Percentiles rank a stretch among this genome's conserved stretches.
Evolutionary conservation across 2,113 vertebrate species (phyloP).

Genomic region (Nothocercus nigrocapillus): DNA sequence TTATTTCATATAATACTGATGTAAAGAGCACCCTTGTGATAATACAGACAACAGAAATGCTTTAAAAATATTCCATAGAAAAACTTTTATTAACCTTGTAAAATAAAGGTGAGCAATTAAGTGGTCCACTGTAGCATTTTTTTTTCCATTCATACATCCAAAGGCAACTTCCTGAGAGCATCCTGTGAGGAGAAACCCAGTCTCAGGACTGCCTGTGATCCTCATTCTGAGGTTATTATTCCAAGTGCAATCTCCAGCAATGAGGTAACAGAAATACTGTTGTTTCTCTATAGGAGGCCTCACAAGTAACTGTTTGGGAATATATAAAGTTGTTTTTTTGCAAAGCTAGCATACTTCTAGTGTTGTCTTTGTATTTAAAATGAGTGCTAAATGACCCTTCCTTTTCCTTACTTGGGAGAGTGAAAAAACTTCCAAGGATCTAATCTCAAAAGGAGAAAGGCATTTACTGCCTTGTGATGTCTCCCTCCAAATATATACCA

Average conservation of each 20-base stretch:
- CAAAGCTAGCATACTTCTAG: neutral
- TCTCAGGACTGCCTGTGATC: neutral
- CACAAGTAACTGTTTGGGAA: neutral
- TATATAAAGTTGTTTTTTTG: neutral
- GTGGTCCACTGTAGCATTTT: neutral
- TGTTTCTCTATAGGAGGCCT: neutral
- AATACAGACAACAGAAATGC: neutral
- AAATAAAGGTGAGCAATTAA: neutral
- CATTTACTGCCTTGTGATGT: neutral
- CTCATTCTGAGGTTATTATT: slow-evolving; percentile 22
- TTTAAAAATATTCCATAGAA: neutral
- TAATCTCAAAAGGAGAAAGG: neutral
- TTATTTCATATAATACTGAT: neutral
- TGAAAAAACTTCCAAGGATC: neutral
- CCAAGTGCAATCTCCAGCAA: neutral
- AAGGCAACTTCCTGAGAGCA: neutral
- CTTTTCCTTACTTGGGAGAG: neutral
- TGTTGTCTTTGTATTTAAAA: neutral
- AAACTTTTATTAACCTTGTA: neutral
- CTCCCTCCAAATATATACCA: too few relatives aligned
- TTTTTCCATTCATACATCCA: neutral
- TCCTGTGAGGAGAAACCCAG: neutral
- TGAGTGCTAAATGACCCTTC: neutral
- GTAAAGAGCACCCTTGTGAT: neutral
- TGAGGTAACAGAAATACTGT: neutral